A percentile compares a stretch with the other conserved stretches of the same genome.
Conservation (phyloP, 2,888 invertebrate species). For the Epinotia bilunana region DNA sequence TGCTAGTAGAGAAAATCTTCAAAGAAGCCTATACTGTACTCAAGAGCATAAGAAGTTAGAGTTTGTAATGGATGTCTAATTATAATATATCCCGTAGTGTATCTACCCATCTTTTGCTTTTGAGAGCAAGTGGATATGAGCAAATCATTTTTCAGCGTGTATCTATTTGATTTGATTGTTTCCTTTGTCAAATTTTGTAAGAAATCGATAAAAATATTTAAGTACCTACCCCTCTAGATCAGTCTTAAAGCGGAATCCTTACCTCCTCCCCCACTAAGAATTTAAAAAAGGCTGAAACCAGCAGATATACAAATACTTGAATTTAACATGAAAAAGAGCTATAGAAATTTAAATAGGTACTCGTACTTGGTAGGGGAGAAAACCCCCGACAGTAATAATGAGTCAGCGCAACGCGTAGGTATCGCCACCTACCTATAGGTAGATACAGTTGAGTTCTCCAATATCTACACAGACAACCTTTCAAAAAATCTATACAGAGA, state of each 20-base stretch:
- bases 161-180: background rate
- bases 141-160: background rate
- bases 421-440: background rate
- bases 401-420: slow-evolving; percentile 30
- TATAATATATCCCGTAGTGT: too few relatives aligned
- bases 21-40: background rate
- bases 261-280: background rate
- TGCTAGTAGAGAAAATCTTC: background rate
- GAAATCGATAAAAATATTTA: background rate
- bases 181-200: background rate
- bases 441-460: too few relatives aligned
- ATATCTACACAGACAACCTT: too few relatives aligned
- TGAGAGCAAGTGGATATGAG: slow-evolving; percentile 9
- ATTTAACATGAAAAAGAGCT: slow-evolving; percentile 26
- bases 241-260: background rate
- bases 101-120: too few relatives aligned
- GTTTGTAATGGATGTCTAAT: background rate
- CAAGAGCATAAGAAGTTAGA: background rate
- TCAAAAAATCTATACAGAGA: too few relatives aligned
- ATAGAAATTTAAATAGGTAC: slow-evolving; percentile 33
- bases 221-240: background rate
- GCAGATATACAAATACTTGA: slow-evolving; percentile 27
- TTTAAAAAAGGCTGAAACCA: slow-evolving; percentile 7
- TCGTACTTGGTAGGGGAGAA: slow-evolving; percentile 24
- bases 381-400: slow-evolving; percentile 30